Evolutionary conservation across 2,113 vertebrate species (phyloP).

Genomic region (Tichodroma muraria): DNA sequence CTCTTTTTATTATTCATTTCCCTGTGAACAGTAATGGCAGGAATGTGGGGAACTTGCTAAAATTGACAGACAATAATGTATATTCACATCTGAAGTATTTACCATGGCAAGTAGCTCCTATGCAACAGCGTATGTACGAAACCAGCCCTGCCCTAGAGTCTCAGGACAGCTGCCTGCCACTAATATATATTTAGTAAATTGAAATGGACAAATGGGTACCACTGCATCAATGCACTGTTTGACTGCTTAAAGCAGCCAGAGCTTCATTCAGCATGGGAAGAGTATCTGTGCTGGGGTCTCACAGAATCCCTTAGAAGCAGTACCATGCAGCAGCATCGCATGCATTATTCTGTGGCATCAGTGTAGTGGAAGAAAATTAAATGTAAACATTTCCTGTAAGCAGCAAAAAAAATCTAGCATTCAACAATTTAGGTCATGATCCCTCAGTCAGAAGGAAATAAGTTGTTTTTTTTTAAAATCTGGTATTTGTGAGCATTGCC

Average conservation of each 20-base stretch:
- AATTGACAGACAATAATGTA: not conserved
- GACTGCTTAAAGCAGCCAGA: not conserved
- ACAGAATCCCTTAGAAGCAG: not conserved
- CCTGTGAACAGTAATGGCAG: not conserved
- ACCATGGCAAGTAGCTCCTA: not conserved
- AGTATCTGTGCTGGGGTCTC: not conserved
- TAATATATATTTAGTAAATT: not conserved
- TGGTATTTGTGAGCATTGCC: not conserved
- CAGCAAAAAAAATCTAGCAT: not conserved
- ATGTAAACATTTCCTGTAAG: slow-evolving; percentile 16
- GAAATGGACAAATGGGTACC: not conserved
- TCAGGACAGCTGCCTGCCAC: not conserved
- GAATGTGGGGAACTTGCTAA: not conserved
- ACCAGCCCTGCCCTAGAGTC: not conserved
- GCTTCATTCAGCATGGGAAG: not conserved
- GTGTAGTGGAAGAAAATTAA: not conserved
- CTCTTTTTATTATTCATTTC: slow-evolving; percentile 24
- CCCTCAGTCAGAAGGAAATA: not conserved
- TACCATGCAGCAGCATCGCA: too few species aligned
- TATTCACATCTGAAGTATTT: not conserved
- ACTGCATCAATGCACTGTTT: not conserved
- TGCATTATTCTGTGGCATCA: not conserved
- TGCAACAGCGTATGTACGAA: not conserved
- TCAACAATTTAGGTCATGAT: slow-evolving; percentile 9
- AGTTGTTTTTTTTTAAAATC: not conserved